A percentile compares a stretch with the other conserved stretches of the same genome.
phyloP scores from a whole-genome alignment of 2,797 vertebrate species.

The Nyctibius grandis region DNA sequence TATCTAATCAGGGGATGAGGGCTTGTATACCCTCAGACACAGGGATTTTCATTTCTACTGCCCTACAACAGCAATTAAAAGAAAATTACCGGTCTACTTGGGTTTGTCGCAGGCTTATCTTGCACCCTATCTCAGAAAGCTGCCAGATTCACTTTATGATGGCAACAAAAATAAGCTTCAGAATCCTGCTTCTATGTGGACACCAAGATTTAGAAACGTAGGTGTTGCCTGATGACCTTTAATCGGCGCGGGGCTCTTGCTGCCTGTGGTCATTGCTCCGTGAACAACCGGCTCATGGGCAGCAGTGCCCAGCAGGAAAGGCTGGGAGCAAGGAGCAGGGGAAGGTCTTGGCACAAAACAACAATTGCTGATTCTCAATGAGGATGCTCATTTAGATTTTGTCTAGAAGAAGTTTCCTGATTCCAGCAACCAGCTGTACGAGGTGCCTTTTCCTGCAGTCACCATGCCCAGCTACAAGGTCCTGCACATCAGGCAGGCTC shows the following conservation, averaged over 20 bases:
- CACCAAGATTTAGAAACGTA: background rate
- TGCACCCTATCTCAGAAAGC: background rate
- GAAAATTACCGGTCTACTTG: background rate
- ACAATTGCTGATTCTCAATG: background rate
- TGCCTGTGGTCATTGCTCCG: background rate
- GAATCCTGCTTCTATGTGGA: background rate
- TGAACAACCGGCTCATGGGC: background rate
- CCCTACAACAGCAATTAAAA: background rate
- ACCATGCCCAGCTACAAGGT: background rate
- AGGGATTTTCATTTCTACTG: slow-evolving; percentile 1
- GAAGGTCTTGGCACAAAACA: background rate
- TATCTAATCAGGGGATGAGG: slow-evolving; percentile 29
- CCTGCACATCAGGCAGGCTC: background rate
- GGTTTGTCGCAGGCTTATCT: background rate
- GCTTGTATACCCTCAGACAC: background rate
- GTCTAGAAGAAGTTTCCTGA: background rate
- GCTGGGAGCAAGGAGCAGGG: background rate
- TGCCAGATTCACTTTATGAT: background rate
- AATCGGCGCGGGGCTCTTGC: background rate
- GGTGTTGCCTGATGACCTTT: background rate
- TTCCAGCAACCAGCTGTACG: background rate
- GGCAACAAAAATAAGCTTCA: background rate
- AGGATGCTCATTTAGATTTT: background rate
- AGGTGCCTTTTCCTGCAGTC: background rate
- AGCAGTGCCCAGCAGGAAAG: background rate